Base-by-base conservation (phyloP, 1,140 invertebrate species). In the Cotesia vestalis region DNA sequence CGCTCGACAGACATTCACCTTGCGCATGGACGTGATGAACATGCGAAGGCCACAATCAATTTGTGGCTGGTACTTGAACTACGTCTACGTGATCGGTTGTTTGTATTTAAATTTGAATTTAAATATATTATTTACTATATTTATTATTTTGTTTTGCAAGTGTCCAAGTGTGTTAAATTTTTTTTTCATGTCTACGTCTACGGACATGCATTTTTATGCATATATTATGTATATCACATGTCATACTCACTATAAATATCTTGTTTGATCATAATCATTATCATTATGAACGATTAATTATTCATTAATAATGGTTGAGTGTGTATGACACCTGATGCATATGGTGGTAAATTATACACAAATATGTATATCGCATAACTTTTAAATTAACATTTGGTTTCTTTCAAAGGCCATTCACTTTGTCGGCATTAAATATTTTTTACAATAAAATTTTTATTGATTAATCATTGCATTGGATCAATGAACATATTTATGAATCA, bases 251-350 rank as follows among this genome's bases (percentile, higher is more conserved):
- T 68, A 60, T 57, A 69, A 46, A 46, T 46, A 46, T 11, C 40
- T 9, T 46, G 40, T 63, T 55, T 55, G 59, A 68, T 69, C 66
- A 55, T 64, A 64, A 67, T 57, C 51, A 60, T 55, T 46, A 68
- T 69, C 66, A 55, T 64, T 69, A 67, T 57, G n/a, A 60, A 55
- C n/a, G 51, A 73, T 73, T 57, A 68, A 73, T 73, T 73, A 73
- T 73, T 73, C 72, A 73, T 73, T 57, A 68, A 55, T 66, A 46
- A 27, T 27, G 3, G 27, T 27, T 27, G 27, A 27, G 27, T 46
- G 40, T 46, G 9, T 46, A 8, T 46, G 40, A 14, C 60, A 38
- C 60, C 60, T 62, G n/a, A n/a, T n/a, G 60, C 4, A 46, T 46
- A 40, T 34, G 62, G 55, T 59, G 53, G 51, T 36, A 64, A n/a